Evolutionary conservation across 1,140 invertebrate species (phyloP).

Genomic region (Drosophila virilis): DNA sequence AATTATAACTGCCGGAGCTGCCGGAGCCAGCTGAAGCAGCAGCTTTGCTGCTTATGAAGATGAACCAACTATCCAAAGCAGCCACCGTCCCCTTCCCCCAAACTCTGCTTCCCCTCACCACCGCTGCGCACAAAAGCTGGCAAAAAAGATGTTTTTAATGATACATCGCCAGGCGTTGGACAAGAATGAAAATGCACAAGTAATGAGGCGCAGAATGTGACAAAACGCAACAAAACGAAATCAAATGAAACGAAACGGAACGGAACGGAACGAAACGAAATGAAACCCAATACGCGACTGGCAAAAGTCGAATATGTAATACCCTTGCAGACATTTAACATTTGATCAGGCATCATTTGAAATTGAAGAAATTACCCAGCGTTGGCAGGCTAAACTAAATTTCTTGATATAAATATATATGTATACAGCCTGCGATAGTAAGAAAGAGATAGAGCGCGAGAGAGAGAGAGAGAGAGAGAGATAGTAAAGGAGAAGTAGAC

Average conservation of each 20-base stretch:
- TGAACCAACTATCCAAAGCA: conserved; percentile 41
- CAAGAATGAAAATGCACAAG: conserved; percentile 35
- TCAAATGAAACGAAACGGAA: conserved; percentile 28
- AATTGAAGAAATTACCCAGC: too few species aligned
- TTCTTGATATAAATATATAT: too few species aligned
- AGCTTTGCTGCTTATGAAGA: conserved; percentile 14
- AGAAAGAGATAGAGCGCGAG: too few species aligned
- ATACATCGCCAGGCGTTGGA: conserved; percentile 53
- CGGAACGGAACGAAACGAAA: conserved; percentile 1
- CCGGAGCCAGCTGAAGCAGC: conserved; percentile 1
- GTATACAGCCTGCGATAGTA: too few species aligned
- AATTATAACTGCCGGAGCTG: conserved; percentile 60
- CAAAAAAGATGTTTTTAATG: conserved; percentile 69
- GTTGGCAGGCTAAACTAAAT: too few species aligned
- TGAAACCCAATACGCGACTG: background rate
- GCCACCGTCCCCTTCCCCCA: conserved; percentile 15
- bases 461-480: too few species aligned
- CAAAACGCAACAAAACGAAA: conserved; percentile 30
- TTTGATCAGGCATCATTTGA: too few species aligned
- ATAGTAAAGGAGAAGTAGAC: too few species aligned
- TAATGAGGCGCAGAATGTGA: conserved; percentile 66
- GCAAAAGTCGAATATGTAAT: too few species aligned
- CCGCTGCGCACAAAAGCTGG: background rate
- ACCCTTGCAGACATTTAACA: too few species aligned
- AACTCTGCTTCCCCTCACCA: background rate